phyloP scores from a whole-genome alignment of 1,140 invertebrate species.

The Cecropterus lyciades region DNA sequence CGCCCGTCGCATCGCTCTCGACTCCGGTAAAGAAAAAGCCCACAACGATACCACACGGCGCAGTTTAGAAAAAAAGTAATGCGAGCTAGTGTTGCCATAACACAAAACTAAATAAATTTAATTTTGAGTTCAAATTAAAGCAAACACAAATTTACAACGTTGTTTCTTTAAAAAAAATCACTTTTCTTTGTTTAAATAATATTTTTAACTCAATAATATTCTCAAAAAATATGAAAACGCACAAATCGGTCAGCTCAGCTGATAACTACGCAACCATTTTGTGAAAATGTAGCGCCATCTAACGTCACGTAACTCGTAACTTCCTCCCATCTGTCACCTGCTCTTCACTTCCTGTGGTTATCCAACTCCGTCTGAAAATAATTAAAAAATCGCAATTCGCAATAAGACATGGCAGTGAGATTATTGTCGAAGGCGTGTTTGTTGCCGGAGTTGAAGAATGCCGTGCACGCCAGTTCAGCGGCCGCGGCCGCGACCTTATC shows the following conservation, averaged over 20 bases:
- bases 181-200: background rate
- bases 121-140: background rate
- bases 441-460: conserved; percentile 65
- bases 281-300: conserved; percentile 57
- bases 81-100: conserved; percentile 52
- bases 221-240: background rate
- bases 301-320: conserved; percentile 35
- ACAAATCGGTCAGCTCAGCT: background rate
- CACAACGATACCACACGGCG: conserved; percentile 39
- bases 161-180: background rate
- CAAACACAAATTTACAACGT: background rate
- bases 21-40: conserved; percentile 61
- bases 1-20: conserved; percentile 54
- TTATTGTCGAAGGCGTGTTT: conserved; percentile 71
- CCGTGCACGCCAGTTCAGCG: conserved; percentile 56
- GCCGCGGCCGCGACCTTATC: conserved; percentile 78
- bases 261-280: conserved; percentile 38
- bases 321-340: conserved; percentile 37
- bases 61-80: conserved; percentile 43
- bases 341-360: conserved; percentile 79
- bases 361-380: conserved; percentile 57
- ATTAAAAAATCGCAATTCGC: conserved; percentile 36
- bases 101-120: conserved; percentile 22
- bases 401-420: conserved; percentile 68
- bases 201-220: background rate